Conservation (phyloP, 2,113 vertebrate species). For the Nycticryphes semicollaris region DNA sequence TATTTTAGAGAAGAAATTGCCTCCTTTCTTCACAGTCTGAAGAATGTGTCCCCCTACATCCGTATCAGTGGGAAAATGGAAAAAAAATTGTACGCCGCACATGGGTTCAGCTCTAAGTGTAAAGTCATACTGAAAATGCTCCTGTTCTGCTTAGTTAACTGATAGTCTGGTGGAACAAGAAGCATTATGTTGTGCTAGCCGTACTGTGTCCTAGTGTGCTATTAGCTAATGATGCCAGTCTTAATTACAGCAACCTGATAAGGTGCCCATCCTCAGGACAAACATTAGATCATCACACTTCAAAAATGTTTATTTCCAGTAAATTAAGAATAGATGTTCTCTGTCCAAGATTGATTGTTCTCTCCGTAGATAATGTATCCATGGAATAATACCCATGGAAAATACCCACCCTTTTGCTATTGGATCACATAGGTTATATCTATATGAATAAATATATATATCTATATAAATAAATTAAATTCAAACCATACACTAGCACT, state of each 20-base stretch:
- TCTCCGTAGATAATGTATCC: neutral
- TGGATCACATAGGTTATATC: neutral
- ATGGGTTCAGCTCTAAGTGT: neutral
- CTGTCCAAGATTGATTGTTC: neutral
- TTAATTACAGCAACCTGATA: neutral
- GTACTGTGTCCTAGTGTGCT: neutral
- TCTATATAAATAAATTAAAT: neutral
- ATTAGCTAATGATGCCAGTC: neutral
- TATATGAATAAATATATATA: neutral
- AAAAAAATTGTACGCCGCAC: fast-evolving
- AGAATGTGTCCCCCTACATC: fast-evolving
- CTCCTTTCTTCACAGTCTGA: fast-evolving
- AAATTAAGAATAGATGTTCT: neutral
- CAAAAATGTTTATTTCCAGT: neutral
- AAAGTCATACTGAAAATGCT: neutral
- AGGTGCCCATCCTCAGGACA: neutral
- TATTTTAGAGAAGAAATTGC: neutral
- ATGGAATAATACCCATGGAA: neutral
- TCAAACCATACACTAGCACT: neutral
- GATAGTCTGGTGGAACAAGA: neutral
- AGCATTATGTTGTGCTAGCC: neutral
- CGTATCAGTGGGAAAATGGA: neutral
- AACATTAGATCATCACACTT: neutral
- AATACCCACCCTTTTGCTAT: neutral
- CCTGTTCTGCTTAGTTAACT: neutral